Percentiles rank a stretch among this genome's conserved stretches.
Evolutionary conservation across 2,797 vertebrate species (phyloP).

Genomic region (Pseudotriccus pelzelni): DNA sequence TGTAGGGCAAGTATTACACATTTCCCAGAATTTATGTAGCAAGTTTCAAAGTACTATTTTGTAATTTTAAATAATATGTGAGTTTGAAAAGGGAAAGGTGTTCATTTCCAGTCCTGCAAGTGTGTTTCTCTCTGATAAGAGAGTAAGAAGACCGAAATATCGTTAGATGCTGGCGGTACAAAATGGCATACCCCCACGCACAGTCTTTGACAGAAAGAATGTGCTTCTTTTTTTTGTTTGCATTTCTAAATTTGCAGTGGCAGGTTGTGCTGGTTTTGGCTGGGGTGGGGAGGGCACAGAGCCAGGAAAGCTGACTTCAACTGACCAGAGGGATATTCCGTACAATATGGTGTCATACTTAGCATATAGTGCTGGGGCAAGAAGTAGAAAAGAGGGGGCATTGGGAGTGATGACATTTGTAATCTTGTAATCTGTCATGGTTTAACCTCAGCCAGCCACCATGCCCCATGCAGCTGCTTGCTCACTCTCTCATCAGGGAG

Average conservation of each 20-base stretch:
- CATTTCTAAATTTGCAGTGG: slow-evolving; percentile 6
- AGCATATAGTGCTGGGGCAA: background rate
- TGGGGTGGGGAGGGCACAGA: background rate
- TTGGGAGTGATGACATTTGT: background rate
- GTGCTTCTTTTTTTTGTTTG: background rate
- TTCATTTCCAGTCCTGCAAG: slow-evolving; percentile 11
- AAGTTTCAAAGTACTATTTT: slow-evolving; percentile 24
- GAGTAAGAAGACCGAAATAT: slow-evolving; percentile 24
- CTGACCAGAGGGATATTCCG: background rate
- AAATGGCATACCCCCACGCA: background rate
- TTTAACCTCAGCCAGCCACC: background rate
- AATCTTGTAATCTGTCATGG: accelerated
- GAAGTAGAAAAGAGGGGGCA: background rate
- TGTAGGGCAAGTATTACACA: background rate
- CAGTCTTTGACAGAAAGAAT: background rate
- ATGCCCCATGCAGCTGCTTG: background rate
- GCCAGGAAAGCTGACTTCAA: background rate
- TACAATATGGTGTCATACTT: background rate
- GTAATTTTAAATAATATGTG: slow-evolving; percentile 19
- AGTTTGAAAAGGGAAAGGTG: background rate
- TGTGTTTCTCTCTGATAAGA: slow-evolving; percentile 25
- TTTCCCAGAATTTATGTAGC: slow-evolving; percentile 5
- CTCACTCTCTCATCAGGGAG: background rate
- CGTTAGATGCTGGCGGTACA: background rate
- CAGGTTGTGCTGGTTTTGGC: background rate